phyloP scores from a whole-genome alignment of 2,888 invertebrate genomes.

The Eupithecia exiguata region DNA sequence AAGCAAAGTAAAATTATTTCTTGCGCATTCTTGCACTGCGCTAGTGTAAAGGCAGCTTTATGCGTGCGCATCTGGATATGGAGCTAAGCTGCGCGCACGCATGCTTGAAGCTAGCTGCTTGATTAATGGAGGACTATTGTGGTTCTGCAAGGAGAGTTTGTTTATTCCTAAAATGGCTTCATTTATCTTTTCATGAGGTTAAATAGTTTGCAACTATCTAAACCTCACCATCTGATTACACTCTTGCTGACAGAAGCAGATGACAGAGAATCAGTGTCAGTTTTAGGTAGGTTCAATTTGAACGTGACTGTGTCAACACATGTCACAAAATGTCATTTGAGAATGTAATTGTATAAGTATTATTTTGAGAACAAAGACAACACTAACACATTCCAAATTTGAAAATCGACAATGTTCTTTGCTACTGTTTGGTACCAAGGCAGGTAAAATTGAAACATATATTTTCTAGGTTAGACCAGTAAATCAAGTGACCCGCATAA shows the following conservation, averaged over 20 bases:
- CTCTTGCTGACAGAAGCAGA: too few species aligned
- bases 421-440: not conserved
- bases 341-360: too few species aligned
- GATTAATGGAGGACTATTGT: constrained; percentile 6
- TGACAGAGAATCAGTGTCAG: not conserved
- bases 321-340: too few species aligned
- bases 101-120: not conserved
- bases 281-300: too few species aligned
- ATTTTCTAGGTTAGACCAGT: not conserved
- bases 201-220: not conserved
- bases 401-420: too few species aligned
- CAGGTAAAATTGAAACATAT: not conserved
- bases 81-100: not conserved
- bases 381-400: too few species aligned
- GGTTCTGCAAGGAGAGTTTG: not conserved
- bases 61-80: not conserved
- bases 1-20: not conserved
- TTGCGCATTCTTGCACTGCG: not conserved
- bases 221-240: too few species aligned
- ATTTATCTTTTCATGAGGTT: not conserved
- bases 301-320: too few species aligned
- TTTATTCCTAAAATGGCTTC: not conserved
- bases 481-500: constrained; percentile 3
- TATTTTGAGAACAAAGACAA: too few species aligned
- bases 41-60: constrained; percentile 4